Base-by-base conservation (phyloP, 2,113 vertebrate genomes). In the Amphiprion percula region DNA sequence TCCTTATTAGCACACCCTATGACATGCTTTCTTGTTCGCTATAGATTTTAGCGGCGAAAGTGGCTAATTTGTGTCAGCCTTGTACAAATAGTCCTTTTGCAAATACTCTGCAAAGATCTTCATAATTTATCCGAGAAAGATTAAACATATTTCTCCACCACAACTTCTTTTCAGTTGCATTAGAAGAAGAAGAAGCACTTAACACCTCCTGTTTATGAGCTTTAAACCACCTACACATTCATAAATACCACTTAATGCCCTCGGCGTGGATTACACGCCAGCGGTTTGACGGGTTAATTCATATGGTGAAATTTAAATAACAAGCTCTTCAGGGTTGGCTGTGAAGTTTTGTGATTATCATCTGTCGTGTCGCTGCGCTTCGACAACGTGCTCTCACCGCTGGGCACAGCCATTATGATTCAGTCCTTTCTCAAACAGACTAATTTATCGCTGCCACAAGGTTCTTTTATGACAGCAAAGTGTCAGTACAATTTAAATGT, bases 401-500 rank as follows among this genome's bases (percentile, higher is more conserved):
- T 53, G 68, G 55, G 63, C 70, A 39, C 56, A 24, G 82, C 39
- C 2, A 66, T 84, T 79, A 77, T 46, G 4, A 74, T 68, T 56
- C 54, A 56, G 69, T 53, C 63, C 28, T n/a, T 82, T 53, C 23
- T 85, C 87, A 79, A 65, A 82, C 80, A 76, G 28, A 84, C 62
- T 79, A 53, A 84, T 85, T 90, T 84, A 77, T 54, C 7, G 21
- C 37, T 69, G 58, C 75, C 70, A 71, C 65, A 28, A 65, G 74
- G 58, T 84, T 44, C 47, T 71, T 87, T 67, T 10, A 77, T 68
- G 26, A 79, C 70, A 52, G 44, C 6, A 24, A 23, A 19, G 60
- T 55, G 67, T 85, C 82, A 69, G 58, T 23, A 61, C 64, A 72
- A 86, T 88, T 77, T 84, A 71, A 86, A 81, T 81, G 70, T 77